Percentiles rank a stretch among this genome's conserved stretches.
Evolutionary conservation across 1,140 invertebrate species (phyloP).

Genomic region (Armadillidium nasatum): DNA sequence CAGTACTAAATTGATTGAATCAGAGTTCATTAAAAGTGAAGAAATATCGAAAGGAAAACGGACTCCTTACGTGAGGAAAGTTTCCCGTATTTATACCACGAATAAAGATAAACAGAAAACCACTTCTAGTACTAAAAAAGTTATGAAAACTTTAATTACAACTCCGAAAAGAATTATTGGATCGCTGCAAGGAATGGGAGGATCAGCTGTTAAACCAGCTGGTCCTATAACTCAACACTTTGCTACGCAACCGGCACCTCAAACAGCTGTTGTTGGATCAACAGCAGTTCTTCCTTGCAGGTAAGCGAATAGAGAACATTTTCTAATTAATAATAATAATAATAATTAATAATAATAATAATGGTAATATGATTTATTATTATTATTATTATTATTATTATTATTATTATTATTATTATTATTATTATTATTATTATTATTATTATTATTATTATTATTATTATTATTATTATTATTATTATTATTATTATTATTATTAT

Average conservation of each 20-base stretch:
- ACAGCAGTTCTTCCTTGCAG: slow-evolving; percentile 31
- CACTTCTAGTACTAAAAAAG: neutral
- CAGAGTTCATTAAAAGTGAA: neutral
- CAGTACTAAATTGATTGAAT: neutral
- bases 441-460: no score
- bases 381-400: no score
- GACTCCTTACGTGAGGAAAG: neutral
- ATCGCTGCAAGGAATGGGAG: slow-evolving; percentile 24
- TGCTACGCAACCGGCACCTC: slow-evolving; percentile 28
- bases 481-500: no score
- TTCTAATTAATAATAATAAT: no score
- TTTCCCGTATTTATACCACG: neutral
- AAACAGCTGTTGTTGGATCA: slow-evolving; percentile 27
- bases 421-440: no score
- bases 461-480: no score
- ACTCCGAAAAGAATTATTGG: neutral
- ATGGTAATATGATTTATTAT: no score
- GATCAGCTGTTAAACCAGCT: slow-evolving; percentile 20
- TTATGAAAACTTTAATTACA: neutral
- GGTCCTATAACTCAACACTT: slow-evolving; percentile 11
- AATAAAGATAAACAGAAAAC: neutral
- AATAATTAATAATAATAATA: no score
- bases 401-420: no score
- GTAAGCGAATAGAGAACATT: neutral
- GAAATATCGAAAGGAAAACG: neutral